Percentiles rank a stretch among this genome's conserved stretches.
These are phyloP conservation scores for Bhutanitis thaidina DNA, from an alignment of 2,888 invertebrate genomes.

Conservation along the genomic window DNA sequence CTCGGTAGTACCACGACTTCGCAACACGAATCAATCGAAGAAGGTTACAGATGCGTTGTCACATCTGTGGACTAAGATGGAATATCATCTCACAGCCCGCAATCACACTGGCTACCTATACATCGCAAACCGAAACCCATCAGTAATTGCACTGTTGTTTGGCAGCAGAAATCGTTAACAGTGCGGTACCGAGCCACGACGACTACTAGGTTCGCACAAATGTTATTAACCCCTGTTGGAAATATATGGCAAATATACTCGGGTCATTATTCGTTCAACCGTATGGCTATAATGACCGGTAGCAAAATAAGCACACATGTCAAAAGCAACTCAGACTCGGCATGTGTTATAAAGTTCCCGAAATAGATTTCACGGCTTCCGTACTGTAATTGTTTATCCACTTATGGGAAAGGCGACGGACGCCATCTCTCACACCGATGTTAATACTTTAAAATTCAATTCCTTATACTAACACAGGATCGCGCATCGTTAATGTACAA, in stretches of 20 bases:
- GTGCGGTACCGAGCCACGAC: no score
- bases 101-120: no score
- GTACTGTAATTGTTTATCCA: slow-evolving; percentile 35
- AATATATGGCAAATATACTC: slow-evolving; percentile 7
- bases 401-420: slow-evolving; percentile 41
- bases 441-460: slow-evolving; percentile 21
- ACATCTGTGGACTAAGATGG: no score
- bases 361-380: slow-evolving; percentile 42
- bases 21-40: no score
- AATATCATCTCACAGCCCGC: no score
- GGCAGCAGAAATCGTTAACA: no score
- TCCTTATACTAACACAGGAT: not conserved
- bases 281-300: not conserved
- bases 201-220: not conserved
- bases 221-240: slow-evolving; percentile 3
- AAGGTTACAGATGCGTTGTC: no score
- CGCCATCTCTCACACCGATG: slow-evolving; percentile 41
- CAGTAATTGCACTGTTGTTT: no score
- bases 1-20: no score
- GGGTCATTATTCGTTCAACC: no score
- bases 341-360: slow-evolving; percentile 33
- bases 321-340: slow-evolving; percentile 6
- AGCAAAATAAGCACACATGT: slow-evolving; percentile 24
- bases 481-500: not conserved
- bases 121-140: no score